Base-by-base conservation (phyloP, 2,888 invertebrate genomes). In the Calliphora vomitoria region DNA sequence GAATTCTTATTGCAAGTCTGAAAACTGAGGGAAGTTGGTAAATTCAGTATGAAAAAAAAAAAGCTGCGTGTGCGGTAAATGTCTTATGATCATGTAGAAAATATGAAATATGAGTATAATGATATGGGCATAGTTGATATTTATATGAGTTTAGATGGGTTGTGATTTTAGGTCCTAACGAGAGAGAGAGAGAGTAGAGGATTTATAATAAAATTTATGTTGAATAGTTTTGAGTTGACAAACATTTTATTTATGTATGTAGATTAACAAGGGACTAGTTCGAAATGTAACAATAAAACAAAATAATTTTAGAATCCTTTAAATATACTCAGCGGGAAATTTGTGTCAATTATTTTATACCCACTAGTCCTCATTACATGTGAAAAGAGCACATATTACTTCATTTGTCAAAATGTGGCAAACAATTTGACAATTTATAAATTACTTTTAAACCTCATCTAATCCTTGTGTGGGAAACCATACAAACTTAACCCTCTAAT, bases 1-100 rank as follows among this genome's bases (percentile, higher is more conserved):
- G 41, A 80, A 69, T 13, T 50, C 20, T 62, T 60, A 38, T 13
- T 38, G 50, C 69, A 38, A 38, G 38, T 25, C 20, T 44, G 3
- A 13, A 15, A 60, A 41, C 66, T 13, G 41, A 41, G 18, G 50
- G 69, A 75, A 62, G 25, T 15, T 11, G 1, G 11, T 20, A 55
- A 69, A 18, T 44, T 5, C 25, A 41, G 44, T 35, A 72, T 10
- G 20, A 4, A 81, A 41, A 0, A 20, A 64, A 76, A 35, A 47
- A 64, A 13, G 35, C 78, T 74, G 78, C 78, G 78, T 86, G 86
- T 74, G 82, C 72, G 82, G 74, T 82, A 86, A 74, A 68, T 82
- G 74, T 82, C 62, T 68, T 74, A 53, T 78, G 74, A 86, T 86
- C 82, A 74, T 82, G 62, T 47, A 60, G 60, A 74, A 62, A 44